These are phyloP conservation scores for Nothobranchius kuhntae DNA, from an alignment of 2,113 vertebrate species.

Conservation along the genomic window DNA sequence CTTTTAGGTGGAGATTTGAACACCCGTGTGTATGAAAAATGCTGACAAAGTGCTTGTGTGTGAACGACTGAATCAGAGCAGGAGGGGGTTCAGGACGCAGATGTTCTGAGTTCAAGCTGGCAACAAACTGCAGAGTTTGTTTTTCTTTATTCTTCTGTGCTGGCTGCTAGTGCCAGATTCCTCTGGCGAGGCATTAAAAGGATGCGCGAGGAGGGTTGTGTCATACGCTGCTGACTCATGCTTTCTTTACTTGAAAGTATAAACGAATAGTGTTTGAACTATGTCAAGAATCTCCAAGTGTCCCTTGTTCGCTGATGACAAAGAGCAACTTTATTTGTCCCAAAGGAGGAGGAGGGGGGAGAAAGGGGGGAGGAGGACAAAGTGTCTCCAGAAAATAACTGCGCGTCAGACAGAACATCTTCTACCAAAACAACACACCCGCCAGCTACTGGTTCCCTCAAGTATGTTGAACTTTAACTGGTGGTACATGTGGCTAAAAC, in stretches of 20 bases:
- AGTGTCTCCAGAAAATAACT: constrained; percentile 41
- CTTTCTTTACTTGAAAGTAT: constrained; percentile 34
- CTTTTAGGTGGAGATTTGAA: constrained; percentile 18
- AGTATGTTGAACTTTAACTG: background rate
- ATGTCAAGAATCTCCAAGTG: constrained; percentile 57
- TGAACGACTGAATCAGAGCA: constrained; percentile 1
- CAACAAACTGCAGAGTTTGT: constrained; percentile 14
- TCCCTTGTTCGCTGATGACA: constrained; percentile 54
- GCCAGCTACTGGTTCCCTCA: constrained; percentile 6
- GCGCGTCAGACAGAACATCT: constrained; percentile 17
- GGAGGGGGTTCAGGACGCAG: constrained; percentile 6
- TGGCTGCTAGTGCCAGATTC: constrained; percentile 8
- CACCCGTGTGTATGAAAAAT: constrained; percentile 2
- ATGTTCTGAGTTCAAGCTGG: constrained; percentile 5
- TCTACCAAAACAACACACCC: constrained; percentile 5
- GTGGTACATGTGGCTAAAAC: no score
- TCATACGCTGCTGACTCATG: constrained; percentile 52
- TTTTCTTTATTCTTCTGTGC: constrained; percentile 8
- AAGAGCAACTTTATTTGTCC: constrained; percentile 36
- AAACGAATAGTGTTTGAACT: constrained; percentile 45
- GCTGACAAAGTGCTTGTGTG: constrained; percentile 32
- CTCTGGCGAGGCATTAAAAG: constrained; percentile 10
- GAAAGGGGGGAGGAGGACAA: constrained; percentile 2
- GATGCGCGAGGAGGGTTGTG: constrained; percentile 3
- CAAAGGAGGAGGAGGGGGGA: constrained; percentile 10